Conservation (phyloP, 92 coral and sea anemone species). For the Virgularia gustaviana region DNA sequence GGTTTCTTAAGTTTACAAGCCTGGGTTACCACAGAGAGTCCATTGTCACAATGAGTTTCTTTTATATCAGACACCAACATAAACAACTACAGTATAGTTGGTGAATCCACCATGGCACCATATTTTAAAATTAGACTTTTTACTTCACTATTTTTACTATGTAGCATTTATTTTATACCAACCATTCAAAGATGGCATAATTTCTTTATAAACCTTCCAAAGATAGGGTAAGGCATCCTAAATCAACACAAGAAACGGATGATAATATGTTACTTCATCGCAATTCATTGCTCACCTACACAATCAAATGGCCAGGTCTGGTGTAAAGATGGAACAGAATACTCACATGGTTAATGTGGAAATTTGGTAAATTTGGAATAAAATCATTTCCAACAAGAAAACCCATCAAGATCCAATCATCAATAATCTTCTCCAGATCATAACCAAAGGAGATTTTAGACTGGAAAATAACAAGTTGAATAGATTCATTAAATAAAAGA, state of each 20-base stretch:
- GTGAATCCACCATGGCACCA: too few relatives aligned
- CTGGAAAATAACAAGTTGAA: conserved; percentile 47
- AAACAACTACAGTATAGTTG: too few relatives aligned
- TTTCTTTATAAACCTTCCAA: conserved; percentile 71
- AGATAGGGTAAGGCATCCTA: conserved; percentile 91
- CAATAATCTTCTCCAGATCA: conserved; percentile 85
- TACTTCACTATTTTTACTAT: too few relatives aligned
- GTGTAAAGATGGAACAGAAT: not conserved
- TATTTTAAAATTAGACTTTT: too few relatives aligned
- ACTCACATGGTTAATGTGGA: conserved; percentile 93
- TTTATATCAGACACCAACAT: too few relatives aligned
- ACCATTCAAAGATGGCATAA: conserved; percentile 85
- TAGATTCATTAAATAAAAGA: not conserved
- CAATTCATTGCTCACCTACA: not conserved
- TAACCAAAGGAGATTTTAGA: conserved; percentile 59
- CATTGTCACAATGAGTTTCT: too few relatives aligned
- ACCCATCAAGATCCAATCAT: conserved; percentile 98
- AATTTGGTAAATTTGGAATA: conserved; percentile 85
- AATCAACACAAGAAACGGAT: not conserved
- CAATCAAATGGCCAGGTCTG: not conserved
- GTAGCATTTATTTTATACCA: too few relatives aligned
- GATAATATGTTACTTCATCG: not conserved
- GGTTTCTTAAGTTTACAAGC: too few relatives aligned
- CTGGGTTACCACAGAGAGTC: too few relatives aligned
- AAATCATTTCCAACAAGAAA: conserved; percentile 97